Percentiles rank a stretch among this genome's conserved stretches.
Conservation (phyloP, 1,140 invertebrate species). For the Asobara japonica region DNA sequence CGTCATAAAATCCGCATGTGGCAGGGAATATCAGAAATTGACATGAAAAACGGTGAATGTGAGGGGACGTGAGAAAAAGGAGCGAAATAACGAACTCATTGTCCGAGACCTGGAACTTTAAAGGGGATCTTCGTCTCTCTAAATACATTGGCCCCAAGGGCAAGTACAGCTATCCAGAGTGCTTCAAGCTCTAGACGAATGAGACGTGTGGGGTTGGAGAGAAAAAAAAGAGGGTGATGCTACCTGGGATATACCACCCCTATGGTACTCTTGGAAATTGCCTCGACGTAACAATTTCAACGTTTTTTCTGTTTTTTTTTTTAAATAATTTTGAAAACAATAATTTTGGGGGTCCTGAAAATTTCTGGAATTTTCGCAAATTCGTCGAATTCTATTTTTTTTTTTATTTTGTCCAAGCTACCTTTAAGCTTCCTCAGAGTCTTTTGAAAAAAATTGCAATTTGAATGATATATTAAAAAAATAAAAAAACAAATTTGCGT, state of each 20-base stretch:
- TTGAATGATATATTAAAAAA: no score
- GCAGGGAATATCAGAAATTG: not conserved
- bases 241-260: not conserved
- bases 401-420: no score
- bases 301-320: not conserved
- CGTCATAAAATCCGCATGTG: not conserved
- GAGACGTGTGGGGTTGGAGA: not conserved
- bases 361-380: no score
- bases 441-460: no score
- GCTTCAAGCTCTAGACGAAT: slow-evolving; percentile 6
- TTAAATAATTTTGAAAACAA: not conserved
- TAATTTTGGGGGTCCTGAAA: no score
- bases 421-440: no score
- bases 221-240: not conserved
- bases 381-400: no score
- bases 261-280: not conserved
- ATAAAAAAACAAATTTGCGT: no score
- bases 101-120: slow-evolving; percentile 19
- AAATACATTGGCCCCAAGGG: slow-evolving; percentile 22
- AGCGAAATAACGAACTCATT: slow-evolving; percentile 34
- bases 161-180: slow-evolving; percentile 1
- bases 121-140: slow-evolving; percentile 17
- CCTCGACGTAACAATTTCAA: not conserved
- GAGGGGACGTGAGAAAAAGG: not conserved
- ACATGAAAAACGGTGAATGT: not conserved